phyloP scores from a whole-genome alignment of 2,113 vertebrate species.

The Poeciliopsis turrubarensis region DNA sequence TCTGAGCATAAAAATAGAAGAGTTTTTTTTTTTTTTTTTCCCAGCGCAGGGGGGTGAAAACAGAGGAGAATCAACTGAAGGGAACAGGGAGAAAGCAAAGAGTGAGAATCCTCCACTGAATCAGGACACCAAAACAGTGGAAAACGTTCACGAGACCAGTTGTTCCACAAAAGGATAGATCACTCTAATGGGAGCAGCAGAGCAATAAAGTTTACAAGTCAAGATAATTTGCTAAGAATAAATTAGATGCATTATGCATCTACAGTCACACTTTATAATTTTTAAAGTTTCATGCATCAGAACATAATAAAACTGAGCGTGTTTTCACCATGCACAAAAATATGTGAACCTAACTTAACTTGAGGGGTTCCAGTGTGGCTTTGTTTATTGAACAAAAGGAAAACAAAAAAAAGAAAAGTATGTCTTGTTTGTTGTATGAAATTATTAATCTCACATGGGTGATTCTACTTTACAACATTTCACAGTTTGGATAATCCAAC shows the following conservation, averaged over 20 bases:
- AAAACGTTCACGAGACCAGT: constrained; percentile 29
- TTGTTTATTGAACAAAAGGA: background rate
- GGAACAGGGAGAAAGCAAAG: constrained; percentile 39
- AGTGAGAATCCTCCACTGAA: constrained; percentile 51
- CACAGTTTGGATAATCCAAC: background rate
- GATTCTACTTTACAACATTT: background rate
- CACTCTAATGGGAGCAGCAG: background rate
- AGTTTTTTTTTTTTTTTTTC: constrained; percentile 50
- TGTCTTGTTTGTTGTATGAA: background rate
- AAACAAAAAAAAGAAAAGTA: background rate
- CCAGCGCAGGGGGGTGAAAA: constrained; percentile 67
- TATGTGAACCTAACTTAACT: background rate
- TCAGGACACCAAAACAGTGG: constrained; percentile 51
- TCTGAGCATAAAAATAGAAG: constrained; percentile 79
- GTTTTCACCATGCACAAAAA: background rate
- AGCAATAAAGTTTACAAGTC: background rate
- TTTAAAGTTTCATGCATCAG: background rate
- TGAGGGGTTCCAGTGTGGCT: background rate
- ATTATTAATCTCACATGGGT: background rate
- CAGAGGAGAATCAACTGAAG: constrained; percentile 57
- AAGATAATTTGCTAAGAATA: background rate
- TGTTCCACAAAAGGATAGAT: background rate
- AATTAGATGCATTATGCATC: background rate
- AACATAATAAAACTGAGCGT: background rate
- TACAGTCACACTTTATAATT: background rate